phyloP scores from a whole-genome alignment of 1,140 invertebrate genomes.

The Acromyrmex echinatior region DNA sequence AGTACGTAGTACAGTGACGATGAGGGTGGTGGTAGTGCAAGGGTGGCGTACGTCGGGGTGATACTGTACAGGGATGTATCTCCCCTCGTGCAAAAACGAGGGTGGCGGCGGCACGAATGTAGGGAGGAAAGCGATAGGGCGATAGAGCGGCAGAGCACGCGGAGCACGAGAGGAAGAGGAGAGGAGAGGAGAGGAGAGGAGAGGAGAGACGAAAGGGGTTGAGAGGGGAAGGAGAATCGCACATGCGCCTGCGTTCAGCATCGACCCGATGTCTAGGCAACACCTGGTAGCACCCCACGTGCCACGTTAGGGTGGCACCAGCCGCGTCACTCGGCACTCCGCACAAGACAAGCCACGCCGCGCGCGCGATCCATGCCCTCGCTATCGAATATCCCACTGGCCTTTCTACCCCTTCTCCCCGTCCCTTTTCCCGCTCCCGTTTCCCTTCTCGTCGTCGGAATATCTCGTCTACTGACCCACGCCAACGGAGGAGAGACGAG shows the following conservation, averaged over 20 bases:
- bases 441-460: neutral
- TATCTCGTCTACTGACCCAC: slow-evolving; percentile 73
- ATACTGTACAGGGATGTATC: slow-evolving; percentile 57
- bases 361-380: slow-evolving; percentile 61
- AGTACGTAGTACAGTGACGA: slow-evolving; percentile 1
- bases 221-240: slow-evolving; percentile 58
- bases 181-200: no score
- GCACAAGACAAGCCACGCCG: slow-evolving; percentile 48
- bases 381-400: slow-evolving; percentile 82
- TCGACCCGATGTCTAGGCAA: slow-evolving; percentile 84
- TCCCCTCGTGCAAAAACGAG: slow-evolving; percentile 63
- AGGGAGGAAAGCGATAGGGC: neutral
- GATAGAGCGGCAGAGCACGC: neutral
- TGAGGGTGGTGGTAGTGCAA: slow-evolving; percentile 36
- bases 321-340: slow-evolving; percentile 61
- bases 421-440: no score
- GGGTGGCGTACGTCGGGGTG: slow-evolving; percentile 56
- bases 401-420: slow-evolving; percentile 13
- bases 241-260: slow-evolving; percentile 79
- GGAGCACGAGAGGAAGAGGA: slow-evolving; percentile 20
- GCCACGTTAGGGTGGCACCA: slow-evolving; percentile 80
- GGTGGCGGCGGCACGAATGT: slow-evolving; percentile 35
- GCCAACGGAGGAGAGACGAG: slow-evolving; percentile 63
- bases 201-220: neutral
- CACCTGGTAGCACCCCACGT: slow-evolving; percentile 85